Conservation (phyloP, 1,140 invertebrate species). For the Lordiphosa mommai region DNA sequence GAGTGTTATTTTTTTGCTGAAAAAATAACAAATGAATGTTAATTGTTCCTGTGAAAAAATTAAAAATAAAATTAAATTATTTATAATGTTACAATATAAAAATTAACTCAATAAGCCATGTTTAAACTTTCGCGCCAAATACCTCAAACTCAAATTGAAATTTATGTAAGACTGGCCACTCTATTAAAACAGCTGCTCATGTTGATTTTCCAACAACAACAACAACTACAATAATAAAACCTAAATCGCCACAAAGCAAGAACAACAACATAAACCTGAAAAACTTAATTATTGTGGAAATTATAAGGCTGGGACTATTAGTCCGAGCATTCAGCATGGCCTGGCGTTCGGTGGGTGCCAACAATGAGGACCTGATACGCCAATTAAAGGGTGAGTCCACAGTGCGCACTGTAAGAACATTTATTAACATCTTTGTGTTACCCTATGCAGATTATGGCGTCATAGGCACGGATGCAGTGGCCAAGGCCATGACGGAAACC, state of each 20-base stretch:
- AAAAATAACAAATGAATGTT: too few species aligned
- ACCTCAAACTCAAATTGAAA: not conserved
- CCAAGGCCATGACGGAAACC: slow-evolving; percentile 90
- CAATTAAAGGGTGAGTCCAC: slow-evolving; percentile 87
- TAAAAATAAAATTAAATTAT: too few species aligned
- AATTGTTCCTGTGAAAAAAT: too few species aligned
- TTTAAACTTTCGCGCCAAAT: too few species aligned
- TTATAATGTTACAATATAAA: too few species aligned
- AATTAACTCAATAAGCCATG: too few species aligned
- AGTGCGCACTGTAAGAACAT: not conserved
- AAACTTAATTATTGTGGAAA: slow-evolving; percentile 10
- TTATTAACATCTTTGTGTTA: slow-evolving; percentile 67
- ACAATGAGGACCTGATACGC: slow-evolving; percentile 90
- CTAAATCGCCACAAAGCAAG: slow-evolving; percentile 17
- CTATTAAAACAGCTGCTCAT: slow-evolving; percentile 4
- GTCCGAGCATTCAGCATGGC: slow-evolving; percentile 81
- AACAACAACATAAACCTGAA: slow-evolving; percentile 2
- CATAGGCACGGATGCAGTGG: slow-evolving; percentile 89
- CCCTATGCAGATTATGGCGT: slow-evolving; percentile 88
- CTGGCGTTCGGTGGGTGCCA: slow-evolving; percentile 91
- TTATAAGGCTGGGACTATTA: slow-evolving; percentile 50
- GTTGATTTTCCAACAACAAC: not conserved
- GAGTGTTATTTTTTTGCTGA: too few species aligned
- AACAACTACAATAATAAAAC: slow-evolving; percentile 21
- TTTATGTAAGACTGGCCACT: not conserved